Base-by-base conservation (phyloP, 1,140 invertebrate species). In the Acromyrmex charruanus region DNA sequence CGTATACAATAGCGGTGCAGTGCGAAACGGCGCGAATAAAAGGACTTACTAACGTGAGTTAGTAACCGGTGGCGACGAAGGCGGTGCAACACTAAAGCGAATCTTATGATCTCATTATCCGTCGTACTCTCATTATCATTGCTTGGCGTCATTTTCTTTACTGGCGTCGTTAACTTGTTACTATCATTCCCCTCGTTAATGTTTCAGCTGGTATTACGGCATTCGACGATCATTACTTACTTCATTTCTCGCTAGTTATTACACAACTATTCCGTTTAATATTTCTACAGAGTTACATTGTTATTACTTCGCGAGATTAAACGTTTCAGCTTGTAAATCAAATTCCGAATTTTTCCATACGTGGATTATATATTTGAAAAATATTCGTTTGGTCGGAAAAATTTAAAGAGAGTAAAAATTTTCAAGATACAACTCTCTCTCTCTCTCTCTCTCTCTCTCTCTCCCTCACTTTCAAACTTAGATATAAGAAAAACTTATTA, bases 91-190 rank as follows among this genome's bases (percentile, higher is more conserved):
- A 35, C 55, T 75, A 61, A 75, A 75, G 39, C 39, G 69, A 84
- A 61, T 75, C 80, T 84, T 75, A 84, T 61, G 59, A 84, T 63
- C 58, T 84, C 69, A 84, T 84, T 84, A 84, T 61, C 55, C n/a
- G 31, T 12, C 65, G 66, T n/a, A 58, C 16, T 63, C 44, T 75
- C 80, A 75, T 84, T 75, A 84, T 84, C 69, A 75, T 84, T 84
- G 69, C 2, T 14, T 16, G 63, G 3, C 55, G 55, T 82, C 68
- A 61, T 63, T 61, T 74, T 51, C 79, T 51, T 74, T 31, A 51
- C 14, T 14, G 79, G 21, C 68, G 25, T 21, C 68, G 55, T 80
- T 69, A 80, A 80, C 63, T 39, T 21, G 49, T 84, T 84, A 84
- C 69, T 16, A 49, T 58, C 39, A 75, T 84, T 63, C 18, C 2